phyloP scores from a whole-genome alignment of 2,113 vertebrate genomes.

The Hydrolagus affinis region DNA sequence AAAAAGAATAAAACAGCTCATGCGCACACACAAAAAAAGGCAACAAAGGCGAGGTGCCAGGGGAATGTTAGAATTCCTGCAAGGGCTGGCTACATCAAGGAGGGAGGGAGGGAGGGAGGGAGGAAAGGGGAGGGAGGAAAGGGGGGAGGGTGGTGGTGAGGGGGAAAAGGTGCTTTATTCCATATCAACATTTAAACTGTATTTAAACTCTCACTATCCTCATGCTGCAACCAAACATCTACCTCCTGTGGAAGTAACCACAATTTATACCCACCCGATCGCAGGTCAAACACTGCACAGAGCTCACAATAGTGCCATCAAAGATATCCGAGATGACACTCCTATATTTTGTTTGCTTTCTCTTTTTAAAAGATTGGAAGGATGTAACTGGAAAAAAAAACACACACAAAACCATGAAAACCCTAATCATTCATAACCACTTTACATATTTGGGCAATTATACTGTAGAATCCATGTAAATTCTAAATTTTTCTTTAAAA shows the following conservation, averaged over 20 bases:
- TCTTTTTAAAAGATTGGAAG: conserved; percentile 71
- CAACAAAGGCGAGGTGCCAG: too few species aligned
- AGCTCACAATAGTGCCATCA: conserved; percentile 92
- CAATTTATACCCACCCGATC: conserved; percentile 74
- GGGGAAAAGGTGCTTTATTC: neutral
- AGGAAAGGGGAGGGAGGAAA: too few species aligned
- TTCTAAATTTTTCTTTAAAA: neutral
- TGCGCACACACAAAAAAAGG: too few species aligned
- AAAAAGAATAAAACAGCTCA: too few species aligned
- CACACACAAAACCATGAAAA: conserved; percentile 36
- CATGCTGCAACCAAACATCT: too few species aligned
- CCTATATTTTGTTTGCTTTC: conserved; percentile 81
- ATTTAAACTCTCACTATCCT: too few species aligned
- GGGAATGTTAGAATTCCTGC: too few species aligned
- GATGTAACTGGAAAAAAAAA: conserved; percentile 52
- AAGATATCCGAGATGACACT: conserved; percentile 95
- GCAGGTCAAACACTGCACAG: conserved; percentile 92
- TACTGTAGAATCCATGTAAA: neutral
- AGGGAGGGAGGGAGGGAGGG: too few species aligned
- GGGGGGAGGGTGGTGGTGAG: too few species aligned
- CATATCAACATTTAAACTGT: too few species aligned
- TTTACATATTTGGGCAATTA: neutral
- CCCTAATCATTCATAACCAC: neutral
- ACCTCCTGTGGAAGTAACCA: neutral
- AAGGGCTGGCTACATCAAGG: too few species aligned